phyloP scores from a whole-genome alignment of 2,888 invertebrate species.

The Rhabditophanes sp. region DNA sequence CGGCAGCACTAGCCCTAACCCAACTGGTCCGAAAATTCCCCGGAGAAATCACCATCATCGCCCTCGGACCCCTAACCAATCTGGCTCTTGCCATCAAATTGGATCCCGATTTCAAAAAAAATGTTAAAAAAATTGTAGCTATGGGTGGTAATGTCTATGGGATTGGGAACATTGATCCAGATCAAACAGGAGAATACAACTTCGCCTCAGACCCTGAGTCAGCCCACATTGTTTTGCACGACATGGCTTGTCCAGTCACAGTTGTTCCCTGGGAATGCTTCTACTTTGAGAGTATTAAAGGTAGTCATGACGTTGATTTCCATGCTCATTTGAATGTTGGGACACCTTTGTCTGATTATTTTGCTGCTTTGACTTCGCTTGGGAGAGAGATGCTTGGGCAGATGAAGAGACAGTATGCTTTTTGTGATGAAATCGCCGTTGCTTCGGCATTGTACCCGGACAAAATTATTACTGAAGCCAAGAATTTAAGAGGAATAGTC shows the following conservation, averaged over 20 bases:
- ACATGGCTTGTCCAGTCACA: slow-evolving; percentile 51
- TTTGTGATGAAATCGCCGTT: slow-evolving; percentile 37
- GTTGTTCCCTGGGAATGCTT: slow-evolving; percentile 57
- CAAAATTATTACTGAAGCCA: slow-evolving; percentile 12
- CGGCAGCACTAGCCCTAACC: slow-evolving; percentile 30
- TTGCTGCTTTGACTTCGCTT: neutral
- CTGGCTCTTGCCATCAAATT: slow-evolving; percentile 46
- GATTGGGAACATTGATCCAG: slow-evolving; percentile 43
- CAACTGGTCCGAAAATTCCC: slow-evolving; percentile 13
- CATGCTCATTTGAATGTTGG: neutral
- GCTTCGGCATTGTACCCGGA: slow-evolving; percentile 39
- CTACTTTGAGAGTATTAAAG: slow-evolving; percentile 19
- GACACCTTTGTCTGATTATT: slow-evolving; percentile 1
- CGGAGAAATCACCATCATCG: slow-evolving; percentile 20
- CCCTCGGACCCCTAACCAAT: slow-evolving; percentile 47
- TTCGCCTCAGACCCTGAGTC: slow-evolving; percentile 64
- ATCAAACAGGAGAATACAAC: slow-evolving; percentile 58
- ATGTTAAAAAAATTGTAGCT: slow-evolving; percentile 22
- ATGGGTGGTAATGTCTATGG: slow-evolving; percentile 43
- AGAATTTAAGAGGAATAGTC: slow-evolving; percentile 23
- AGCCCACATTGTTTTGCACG: slow-evolving; percentile 57
- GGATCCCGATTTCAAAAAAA: slow-evolving; percentile 44
- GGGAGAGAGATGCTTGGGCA: neutral
- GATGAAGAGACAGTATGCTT: slow-evolving; percentile 8
- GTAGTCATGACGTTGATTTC: slow-evolving; percentile 7